Evolutionary conservation across 2,888 invertebrate species (phyloP).

Genomic region (Drosophila barbarae): DNA sequence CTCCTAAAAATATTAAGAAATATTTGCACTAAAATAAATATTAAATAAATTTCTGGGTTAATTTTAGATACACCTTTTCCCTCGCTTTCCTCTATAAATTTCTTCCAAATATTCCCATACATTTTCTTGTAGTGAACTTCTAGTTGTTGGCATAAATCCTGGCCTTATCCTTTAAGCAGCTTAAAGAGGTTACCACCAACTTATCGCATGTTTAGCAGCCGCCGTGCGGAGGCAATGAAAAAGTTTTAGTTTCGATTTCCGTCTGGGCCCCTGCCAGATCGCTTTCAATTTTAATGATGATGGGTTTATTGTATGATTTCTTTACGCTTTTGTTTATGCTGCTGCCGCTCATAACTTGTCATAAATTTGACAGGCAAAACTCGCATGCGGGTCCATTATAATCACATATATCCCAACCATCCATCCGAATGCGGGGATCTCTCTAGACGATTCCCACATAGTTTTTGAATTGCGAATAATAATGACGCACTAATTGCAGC

Average conservation of each 20-base stretch:
- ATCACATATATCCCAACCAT: slow-evolving; percentile 18
- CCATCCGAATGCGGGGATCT: slow-evolving; percentile 19
- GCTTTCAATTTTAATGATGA: slow-evolving; percentile 41
- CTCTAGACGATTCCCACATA: slow-evolving; percentile 57
- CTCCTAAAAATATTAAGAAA: background rate
- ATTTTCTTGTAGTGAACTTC: slow-evolving; percentile 28
- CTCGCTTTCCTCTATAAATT: background rate
- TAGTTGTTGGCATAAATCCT: slow-evolving; percentile 42
- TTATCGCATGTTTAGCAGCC: slow-evolving; percentile 61
- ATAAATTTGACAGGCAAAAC: slow-evolving; percentile 68
- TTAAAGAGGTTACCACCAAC: slow-evolving; percentile 54
- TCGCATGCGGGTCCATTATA: slow-evolving; percentile 63
- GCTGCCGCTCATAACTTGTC: slow-evolving; percentile 70
- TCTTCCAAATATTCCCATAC: rapidly evolving
- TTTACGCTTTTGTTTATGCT: slow-evolving; percentile 61
- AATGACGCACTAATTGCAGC: slow-evolving; percentile 72
- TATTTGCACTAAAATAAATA: background rate
- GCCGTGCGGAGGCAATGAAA: slow-evolving; percentile 8
- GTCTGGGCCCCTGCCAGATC: slow-evolving; percentile 30
- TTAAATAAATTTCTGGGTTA: background rate
- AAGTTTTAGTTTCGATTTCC: slow-evolving; percentile 40
- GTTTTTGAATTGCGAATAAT: slow-evolving; percentile 71
- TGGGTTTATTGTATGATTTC: slow-evolving; percentile 42
- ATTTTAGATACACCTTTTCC: too few relatives aligned
- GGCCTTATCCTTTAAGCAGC: slow-evolving; percentile 55